Conservation (phyloP, 2,888 invertebrate genomes). For the Papilio protenor region DNA sequence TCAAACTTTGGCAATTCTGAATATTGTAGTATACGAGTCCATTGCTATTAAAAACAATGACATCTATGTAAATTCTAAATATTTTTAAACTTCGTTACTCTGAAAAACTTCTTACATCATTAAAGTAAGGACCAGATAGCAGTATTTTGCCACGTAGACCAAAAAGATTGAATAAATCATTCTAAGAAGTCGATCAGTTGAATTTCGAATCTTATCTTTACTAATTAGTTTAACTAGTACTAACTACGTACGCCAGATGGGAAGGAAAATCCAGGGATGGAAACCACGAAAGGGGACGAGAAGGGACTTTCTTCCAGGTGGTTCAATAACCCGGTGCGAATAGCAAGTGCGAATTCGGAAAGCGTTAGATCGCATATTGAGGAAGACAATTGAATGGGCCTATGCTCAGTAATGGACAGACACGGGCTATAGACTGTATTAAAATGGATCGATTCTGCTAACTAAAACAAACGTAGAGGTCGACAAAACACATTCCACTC, state of each 20-base stretch:
- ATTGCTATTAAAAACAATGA: slow-evolving; percentile 6
- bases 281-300: background rate
- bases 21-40: slow-evolving; percentile 4
- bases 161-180: background rate
- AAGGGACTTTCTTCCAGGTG: background rate
- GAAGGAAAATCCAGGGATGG: background rate
- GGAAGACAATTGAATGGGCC: background rate
- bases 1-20: slow-evolving; percentile 32
- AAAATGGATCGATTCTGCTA: background rate
- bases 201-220: background rate
- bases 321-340: background rate
- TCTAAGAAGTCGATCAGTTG: background rate
- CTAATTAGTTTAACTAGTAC: background rate
- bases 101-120: background rate
- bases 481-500: slow-evolving; percentile 1
- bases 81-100: background rate
- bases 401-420: background rate
- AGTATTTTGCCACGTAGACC: background rate
- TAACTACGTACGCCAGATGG: background rate
- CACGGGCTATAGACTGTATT: background rate
- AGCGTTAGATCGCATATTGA: background rate
- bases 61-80: background rate
- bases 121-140: background rate
- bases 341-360: background rate
- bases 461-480: background rate